Percentiles rank a stretch among this genome's conserved stretches.
phyloP scores from a whole-genome alignment of 2,113 vertebrate genomes.

The Xerus inauris region DNA sequence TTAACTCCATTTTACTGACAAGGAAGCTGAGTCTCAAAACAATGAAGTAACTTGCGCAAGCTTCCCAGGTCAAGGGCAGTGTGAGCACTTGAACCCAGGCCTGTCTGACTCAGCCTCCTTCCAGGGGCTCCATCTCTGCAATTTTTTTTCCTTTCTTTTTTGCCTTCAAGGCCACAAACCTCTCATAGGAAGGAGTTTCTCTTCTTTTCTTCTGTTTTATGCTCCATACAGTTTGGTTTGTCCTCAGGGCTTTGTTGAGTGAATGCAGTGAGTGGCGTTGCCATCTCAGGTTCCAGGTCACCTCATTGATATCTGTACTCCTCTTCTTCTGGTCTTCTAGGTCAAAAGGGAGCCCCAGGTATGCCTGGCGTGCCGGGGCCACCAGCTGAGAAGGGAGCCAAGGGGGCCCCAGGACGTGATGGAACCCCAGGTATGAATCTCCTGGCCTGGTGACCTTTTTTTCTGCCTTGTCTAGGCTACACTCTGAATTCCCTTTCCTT shows the following conservation, averaged over 20 bases:
- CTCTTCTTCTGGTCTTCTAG: background rate
- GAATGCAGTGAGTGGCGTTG: background rate
- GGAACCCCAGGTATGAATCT: background rate
- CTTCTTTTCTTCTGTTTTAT: background rate
- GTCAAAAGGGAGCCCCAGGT: background rate
- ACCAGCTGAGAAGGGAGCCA: background rate
- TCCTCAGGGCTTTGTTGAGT: background rate
- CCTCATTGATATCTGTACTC: background rate
- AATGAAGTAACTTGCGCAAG: background rate
- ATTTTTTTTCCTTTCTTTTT: too few species aligned
- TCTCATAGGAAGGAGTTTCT: background rate
- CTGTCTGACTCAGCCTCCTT: background rate
- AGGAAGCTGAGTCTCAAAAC: background rate
- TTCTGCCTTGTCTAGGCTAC: background rate
- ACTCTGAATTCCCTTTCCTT: conserved; percentile 44
- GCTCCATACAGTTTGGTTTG: background rate
- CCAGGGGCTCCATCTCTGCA: accelerated
- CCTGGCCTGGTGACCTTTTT: accelerated
- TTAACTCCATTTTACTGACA: background rate
- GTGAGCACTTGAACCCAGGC: background rate
- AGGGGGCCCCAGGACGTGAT: accelerated
- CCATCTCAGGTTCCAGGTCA: background rate
- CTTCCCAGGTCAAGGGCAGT: background rate
- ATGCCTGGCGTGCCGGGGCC: background rate
- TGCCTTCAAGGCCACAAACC: background rate